Evolutionary conservation across 1,140 invertebrate species (phyloP), one percentile per base, ranked within the genome.

Genomic region (Ceratoteleas bidentatus): DNA sequence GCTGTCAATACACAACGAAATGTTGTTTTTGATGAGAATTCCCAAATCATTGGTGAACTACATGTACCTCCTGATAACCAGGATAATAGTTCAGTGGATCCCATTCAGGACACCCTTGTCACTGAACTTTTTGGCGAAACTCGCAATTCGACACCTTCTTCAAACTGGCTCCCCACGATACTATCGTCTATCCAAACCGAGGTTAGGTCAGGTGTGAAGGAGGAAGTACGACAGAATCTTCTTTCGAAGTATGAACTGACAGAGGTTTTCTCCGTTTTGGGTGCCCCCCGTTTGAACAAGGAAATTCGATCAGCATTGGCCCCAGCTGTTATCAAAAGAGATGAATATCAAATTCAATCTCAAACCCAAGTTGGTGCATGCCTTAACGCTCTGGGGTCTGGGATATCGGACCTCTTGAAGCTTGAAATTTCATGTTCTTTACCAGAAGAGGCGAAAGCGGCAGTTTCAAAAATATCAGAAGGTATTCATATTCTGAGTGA

Each of bases 11-110:
- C 1, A 43, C 40, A 43, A 43, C 40, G 40, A 43, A 43, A 43
- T n/a, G 40, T 43, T n/a, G 40, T 10, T 10, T 43, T 43, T 43
- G 40, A 43, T 43, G 40, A 43, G n/a, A 43, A 43, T 43, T 43
- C 40, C 40, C 8, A 43, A 43, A 43, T 43, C n/a, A 43, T n/a
- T 43, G n/a, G 40, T 43, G 8, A 43, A 43, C 0, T 43, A 43
- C n/a, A n/a, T 10, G n/a, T 2, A 2, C 6, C 40, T 43, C n/a
- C 40, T n/a, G n/a, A n/a, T 2, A 43, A 1, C 1, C 1, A 24
- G 24, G 24, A 24, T 2, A 24, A 24, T 24, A 24, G 24, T 24
- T 24, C 24, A 24, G 24, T 24, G 24, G 24, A 24, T 2, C 24
- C 24, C 24, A 24, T 24, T 24, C 24, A 24, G 24, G 40, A 43